Evolutionary conservation across 2,797 vertebrate genomes (phyloP).

Genomic region (Falco berigora): DNA sequence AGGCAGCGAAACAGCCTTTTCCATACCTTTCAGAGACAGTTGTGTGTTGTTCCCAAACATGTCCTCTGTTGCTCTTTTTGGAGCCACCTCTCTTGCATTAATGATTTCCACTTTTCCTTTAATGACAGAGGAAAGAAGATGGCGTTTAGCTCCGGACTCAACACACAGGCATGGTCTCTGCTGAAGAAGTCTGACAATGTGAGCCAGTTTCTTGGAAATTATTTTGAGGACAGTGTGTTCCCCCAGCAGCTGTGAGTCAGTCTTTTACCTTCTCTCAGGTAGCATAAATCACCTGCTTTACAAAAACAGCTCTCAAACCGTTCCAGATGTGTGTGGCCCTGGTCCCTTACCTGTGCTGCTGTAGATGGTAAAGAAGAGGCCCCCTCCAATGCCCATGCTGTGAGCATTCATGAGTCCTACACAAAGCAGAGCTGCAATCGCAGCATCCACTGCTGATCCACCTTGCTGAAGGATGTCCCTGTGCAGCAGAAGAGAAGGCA

Average conservation of each 20-base stretch:
- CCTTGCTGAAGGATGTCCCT: constrained; percentile 83
- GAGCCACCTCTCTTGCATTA: constrained; percentile 87
- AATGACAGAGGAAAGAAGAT: constrained; percentile 11
- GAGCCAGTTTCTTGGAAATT: background rate
- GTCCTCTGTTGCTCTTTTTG: constrained; percentile 60
- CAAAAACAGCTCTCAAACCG: background rate
- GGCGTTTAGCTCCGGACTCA: background rate
- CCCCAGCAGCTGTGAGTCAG: background rate
- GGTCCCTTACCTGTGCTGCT: constrained; percentile 77
- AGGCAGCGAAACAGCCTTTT: background rate
- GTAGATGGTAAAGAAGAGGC: constrained; percentile 87
- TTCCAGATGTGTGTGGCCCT: background rate
- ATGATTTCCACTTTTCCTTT: constrained; percentile 83
- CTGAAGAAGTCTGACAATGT: background rate
- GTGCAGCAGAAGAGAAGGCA: constrained; percentile 2
- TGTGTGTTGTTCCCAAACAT: constrained; percentile 86
- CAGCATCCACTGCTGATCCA: constrained; percentile 86
- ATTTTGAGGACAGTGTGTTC: background rate
- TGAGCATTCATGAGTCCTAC: constrained; percentile 87
- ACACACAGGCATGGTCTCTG: background rate
- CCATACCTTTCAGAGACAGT: constrained; percentile 80
- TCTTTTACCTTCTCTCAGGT: background rate
- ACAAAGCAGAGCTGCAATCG: constrained; percentile 87
- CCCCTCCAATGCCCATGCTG: constrained; percentile 94
- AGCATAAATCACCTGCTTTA: background rate